These are phyloP conservation scores for Mionectes olivaceus DNA, from an alignment of 2,797 vertebrate species.

Conservation along the genomic window DNA sequence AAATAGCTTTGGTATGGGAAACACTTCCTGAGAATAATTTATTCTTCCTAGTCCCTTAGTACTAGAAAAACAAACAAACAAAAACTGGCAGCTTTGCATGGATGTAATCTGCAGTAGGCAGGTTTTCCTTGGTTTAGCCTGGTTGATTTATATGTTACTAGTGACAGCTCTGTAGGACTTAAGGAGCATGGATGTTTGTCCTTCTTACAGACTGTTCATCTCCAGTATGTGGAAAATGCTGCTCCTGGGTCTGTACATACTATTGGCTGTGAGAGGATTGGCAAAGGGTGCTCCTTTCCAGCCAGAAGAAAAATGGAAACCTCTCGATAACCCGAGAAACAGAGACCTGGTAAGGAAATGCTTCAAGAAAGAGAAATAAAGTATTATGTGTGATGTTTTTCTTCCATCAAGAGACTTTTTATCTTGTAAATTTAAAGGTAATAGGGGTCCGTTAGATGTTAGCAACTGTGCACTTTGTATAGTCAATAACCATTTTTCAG, in stretches of 20 bases:
- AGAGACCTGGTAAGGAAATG: constrained; percentile 74
- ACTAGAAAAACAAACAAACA: neutral
- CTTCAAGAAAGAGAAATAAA: neutral
- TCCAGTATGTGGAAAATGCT: constrained; percentile 50
- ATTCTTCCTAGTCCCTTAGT: neutral
- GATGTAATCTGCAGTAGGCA: neutral
- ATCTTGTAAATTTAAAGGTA: neutral
- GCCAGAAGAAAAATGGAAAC: constrained; percentile 73
- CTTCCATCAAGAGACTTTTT: neutral
- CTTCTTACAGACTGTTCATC: neutral
- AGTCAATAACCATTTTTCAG: neutral
- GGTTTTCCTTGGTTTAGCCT: neutral
- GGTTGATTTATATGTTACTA: neutral
- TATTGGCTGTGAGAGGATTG: constrained; percentile 22
- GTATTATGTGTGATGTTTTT: neutral
- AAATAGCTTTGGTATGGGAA: neutral
- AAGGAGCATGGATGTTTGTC: neutral
- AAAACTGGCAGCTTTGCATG: neutral
- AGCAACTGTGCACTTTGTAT: neutral
- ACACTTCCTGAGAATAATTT: neutral
- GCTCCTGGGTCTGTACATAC: constrained; percentile 45
- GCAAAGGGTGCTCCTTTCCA: constrained; percentile 32
- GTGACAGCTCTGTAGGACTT: neutral
- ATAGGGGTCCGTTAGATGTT: neutral
- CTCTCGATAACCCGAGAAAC: constrained; percentile 76